Evolutionary conservation across 35 echinoderm and acorn worm species (phyloP), one percentile per base, ranked within the genome.

Genomic region (Amphiura filiformis): DNA sequence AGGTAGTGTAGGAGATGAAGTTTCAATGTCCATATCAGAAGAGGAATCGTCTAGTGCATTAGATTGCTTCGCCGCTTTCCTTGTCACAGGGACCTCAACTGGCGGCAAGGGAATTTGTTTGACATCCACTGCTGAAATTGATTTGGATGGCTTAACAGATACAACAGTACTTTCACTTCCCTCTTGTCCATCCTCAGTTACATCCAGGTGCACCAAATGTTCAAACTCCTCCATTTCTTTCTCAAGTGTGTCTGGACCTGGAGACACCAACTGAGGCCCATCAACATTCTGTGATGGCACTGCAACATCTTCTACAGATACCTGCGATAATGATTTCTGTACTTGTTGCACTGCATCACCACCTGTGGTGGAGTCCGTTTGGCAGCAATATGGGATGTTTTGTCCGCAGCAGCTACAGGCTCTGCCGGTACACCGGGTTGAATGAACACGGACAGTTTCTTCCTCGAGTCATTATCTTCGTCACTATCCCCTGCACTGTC

Each of bases 171-270:
- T 26, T 70, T 18, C 61, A 70, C 28, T 70, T 2, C 28, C 61
- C 61, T 70, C n/a, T 70, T 11, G 61, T 70, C 61, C 39, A 65
- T 36, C 44, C 36, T 80, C 23, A 7, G 35, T 39, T 7, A 1
- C 18, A 20, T 37, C 80, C 31, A 90, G 39, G 20, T 84, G 80
- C 64, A 83, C 82, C 0, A 90, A 80, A 41, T 90, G 82, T 78
- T 90, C 88, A 90, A 90, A 90, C 64, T 90, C 88, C 84, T 90
- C 81, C 88, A 90, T 91, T 39, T 91, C 89, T 41, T 84, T 91
- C 39, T 76, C 75, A 80, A 39, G 39, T 35, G 31, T 36, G 32
- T 56, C 36, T 22, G 14, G 56, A 37, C 13, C 33, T 36, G 44
- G 47, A 13, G 37, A 61, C 26, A 18, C 31, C 20, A 0, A 64